Evolutionary conservation across 2,797 vertebrate species (phyloP).

Genomic region (Cichlasoma orientale): DNA sequence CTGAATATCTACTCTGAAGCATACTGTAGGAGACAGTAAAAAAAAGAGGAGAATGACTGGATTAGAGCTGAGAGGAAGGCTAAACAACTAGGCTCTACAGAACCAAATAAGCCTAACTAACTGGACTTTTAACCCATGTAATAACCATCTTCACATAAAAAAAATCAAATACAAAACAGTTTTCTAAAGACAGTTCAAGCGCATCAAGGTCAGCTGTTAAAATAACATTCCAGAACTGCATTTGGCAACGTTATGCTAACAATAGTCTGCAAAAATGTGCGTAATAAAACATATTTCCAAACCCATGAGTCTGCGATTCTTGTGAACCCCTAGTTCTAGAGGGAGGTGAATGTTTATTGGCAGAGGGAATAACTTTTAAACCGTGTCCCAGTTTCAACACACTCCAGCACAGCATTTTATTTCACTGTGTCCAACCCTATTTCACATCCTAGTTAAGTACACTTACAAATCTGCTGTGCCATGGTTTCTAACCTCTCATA

Average conservation of each 20-base stretch:
- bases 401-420: constrained; percentile 77
- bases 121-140: not conserved
- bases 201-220: not conserved
- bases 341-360: constrained; percentile 57
- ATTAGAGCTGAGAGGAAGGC: constrained; percentile 20
- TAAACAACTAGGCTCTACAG: constrained; percentile 12
- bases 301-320: constrained; percentile 25
- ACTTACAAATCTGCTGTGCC: constrained; percentile 77
- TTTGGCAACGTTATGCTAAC: constrained; percentile 9
- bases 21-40: constrained; percentile 52
- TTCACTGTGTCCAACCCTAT: constrained; percentile 74
- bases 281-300: constrained; percentile 40
- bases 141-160: not conserved
- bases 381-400: constrained; percentile 74
- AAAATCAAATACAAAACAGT: not conserved
- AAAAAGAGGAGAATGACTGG: constrained; percentile 35
- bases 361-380: constrained; percentile 75
- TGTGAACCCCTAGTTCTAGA: constrained; percentile 15
- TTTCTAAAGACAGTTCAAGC: not conserved
- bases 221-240: not conserved
- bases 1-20: constrained; percentile 60
- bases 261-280: constrained; percentile 11
- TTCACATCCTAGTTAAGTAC: constrained; percentile 75
- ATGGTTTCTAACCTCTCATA: constrained; percentile 73
- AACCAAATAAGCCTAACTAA: constrained; percentile 40